A percentile compares a stretch with the other conserved stretches of the same genome.
phyloP scores from a whole-genome alignment of 1,140 invertebrate genomes.

The Ceratoteleas bidentatus region DNA sequence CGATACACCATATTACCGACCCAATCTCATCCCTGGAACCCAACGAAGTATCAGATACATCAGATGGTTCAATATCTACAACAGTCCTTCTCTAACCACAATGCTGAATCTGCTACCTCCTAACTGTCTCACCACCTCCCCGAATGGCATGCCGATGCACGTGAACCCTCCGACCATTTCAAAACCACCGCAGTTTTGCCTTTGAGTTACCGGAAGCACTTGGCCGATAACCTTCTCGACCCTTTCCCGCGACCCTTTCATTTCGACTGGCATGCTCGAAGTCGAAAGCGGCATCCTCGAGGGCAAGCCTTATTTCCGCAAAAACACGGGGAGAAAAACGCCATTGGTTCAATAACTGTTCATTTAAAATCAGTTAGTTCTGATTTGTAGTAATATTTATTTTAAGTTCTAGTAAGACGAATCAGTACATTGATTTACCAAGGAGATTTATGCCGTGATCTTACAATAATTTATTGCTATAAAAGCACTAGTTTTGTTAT shows the following conservation, averaged over 20 bases:
- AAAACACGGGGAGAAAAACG: background rate
- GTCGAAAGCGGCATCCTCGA: slow-evolving; percentile 24
- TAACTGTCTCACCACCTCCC: slow-evolving; percentile 46
- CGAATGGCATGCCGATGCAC: slow-evolving; percentile 81
- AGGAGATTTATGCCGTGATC: no score
- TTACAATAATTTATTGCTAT: no score
- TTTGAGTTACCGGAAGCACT: slow-evolving; percentile 15
- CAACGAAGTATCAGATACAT: slow-evolving; percentile 5
- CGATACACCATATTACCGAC: slow-evolving; percentile 7
- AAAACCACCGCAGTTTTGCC: slow-evolving; percentile 30
- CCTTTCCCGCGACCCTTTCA: slow-evolving; percentile 32
- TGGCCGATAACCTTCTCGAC: background rate
- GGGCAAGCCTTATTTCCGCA: background rate
- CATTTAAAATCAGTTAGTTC: slow-evolving; percentile 13
- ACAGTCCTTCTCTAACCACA: slow-evolving; percentile 32
- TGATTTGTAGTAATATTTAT: no score
- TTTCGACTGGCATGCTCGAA: slow-evolving; percentile 42
- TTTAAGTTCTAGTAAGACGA: no score
- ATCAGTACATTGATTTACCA: no score
- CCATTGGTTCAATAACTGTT: slow-evolving; percentile 18
- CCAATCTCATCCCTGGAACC: slow-evolving; percentile 2
- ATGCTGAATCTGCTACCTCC: slow-evolving; percentile 75
- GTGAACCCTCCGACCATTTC: slow-evolving; percentile 65
- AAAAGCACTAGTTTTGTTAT: no score
- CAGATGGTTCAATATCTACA: slow-evolving; percentile 18